These are phyloP conservation scores for Drosophila mulleri DNA, from an alignment of 2,888 invertebrate genomes.

Conservation along the genomic window DNA sequence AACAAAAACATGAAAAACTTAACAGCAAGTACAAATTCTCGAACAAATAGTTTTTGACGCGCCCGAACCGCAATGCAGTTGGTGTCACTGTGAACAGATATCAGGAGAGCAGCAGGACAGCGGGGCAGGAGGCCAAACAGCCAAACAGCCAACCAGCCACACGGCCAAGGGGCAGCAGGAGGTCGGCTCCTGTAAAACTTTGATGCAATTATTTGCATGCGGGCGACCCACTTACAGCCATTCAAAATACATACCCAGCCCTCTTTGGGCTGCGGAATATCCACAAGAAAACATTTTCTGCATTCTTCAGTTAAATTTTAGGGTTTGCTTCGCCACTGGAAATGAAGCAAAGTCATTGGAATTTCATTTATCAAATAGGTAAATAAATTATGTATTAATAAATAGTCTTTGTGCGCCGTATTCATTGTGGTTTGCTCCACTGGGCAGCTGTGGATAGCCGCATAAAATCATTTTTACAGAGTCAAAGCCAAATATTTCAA, in stretches of 20 bases:
- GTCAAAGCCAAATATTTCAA: not conserved
- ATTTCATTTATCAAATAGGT: not conserved
- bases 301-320: not conserved
- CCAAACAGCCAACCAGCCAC: not conserved
- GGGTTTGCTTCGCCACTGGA: too few relatives aligned
- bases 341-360: not conserved
- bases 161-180: constrained; percentile 11
- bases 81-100: constrained; percentile 59
- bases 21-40: constrained; percentile 56
- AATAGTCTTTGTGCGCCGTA: not conserved
- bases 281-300: not conserved
- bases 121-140: constrained; percentile 8
- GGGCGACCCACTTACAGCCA: constrained; percentile 12
- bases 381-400: not conserved
- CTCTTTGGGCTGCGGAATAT: not conserved
- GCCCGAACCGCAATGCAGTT: constrained; percentile 71
- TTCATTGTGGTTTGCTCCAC: too few relatives aligned
- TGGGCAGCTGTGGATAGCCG: not conserved
- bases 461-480: not conserved
- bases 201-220: constrained; percentile 55
- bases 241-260: not conserved
- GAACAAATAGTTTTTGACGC: constrained; percentile 72
- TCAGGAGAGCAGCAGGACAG: constrained; percentile 29
- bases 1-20: constrained; percentile 14
- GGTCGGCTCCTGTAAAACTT: constrained; percentile 29